Evolutionary conservation across 2,113 vertebrate species (phyloP).

Genomic region (Hypanus sabinus): DNA sequence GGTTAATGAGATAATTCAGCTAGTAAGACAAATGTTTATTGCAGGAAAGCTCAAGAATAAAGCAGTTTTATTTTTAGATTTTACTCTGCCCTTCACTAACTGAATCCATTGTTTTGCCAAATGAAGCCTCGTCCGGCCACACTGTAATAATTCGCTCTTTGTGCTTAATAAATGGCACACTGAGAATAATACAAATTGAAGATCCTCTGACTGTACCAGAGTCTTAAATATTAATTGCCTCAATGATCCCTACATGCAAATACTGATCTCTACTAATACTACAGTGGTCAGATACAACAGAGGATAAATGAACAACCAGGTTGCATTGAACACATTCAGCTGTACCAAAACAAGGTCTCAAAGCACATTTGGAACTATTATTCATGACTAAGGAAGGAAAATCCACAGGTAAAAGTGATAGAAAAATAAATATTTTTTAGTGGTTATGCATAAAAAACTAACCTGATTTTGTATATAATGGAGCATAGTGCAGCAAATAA

Average conservation of each 20-base stretch:
- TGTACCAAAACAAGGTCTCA: background rate
- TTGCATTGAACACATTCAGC: background rate
- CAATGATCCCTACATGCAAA: background rate
- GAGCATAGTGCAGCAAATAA: background rate
- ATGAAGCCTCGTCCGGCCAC: background rate
- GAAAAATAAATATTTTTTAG: background rate
- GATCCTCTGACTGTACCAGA: background rate
- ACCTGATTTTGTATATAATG: background rate
- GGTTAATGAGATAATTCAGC: background rate
- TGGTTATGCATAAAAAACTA: background rate
- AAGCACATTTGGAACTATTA: background rate
- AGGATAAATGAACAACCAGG: background rate
- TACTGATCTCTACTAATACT: background rate
- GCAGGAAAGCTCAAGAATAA: background rate
- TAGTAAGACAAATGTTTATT: background rate
- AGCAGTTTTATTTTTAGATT: background rate
- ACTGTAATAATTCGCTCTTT: background rate
- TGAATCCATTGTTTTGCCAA: background rate
- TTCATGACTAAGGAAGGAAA: background rate
- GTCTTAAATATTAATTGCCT: background rate
- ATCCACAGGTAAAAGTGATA: background rate
- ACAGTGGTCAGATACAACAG: background rate
- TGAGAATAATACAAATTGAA: background rate
- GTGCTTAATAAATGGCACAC: constrained; percentile 1
- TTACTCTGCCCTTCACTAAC: background rate